Conservation (phyloP, 2,113 vertebrate genomes). For the Chitala chitala region DNA sequence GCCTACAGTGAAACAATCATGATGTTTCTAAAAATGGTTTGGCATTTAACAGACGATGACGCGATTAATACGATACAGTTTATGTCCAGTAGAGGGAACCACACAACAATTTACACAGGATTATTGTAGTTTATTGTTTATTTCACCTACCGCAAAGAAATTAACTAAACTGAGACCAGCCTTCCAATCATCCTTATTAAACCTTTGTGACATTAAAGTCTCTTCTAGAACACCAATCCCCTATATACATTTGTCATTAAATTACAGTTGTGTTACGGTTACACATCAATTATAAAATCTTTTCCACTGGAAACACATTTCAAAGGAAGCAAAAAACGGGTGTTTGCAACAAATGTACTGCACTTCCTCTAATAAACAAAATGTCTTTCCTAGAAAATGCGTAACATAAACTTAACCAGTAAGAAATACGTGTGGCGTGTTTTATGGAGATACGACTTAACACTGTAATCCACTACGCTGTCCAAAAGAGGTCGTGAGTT, state of each 20-base stretch:
- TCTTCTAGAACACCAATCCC: not conserved
- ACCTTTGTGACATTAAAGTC: not conserved
- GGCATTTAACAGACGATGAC: too few species aligned
- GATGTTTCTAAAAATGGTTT: too few species aligned
- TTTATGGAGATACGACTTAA: constrained; percentile 5
- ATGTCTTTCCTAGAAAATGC: not conserved
- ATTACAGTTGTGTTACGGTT: not conserved
- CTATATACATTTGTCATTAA: not conserved
- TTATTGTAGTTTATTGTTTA: not conserved
- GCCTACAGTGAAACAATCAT: too few species aligned
- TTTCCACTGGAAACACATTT: not conserved
- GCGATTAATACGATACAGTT: not conserved
- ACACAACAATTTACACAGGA: constrained; percentile 43
- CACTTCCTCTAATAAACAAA: constrained; percentile 1
- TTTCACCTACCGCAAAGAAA: not conserved
- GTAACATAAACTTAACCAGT: not conserved
- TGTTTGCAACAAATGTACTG: not conserved
- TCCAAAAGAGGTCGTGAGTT: constrained; percentile 4
- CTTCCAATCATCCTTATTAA: not conserved
- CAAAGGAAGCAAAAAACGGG: not conserved
- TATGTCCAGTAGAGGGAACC: constrained; percentile 61
- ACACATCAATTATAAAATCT: constrained; percentile 7
- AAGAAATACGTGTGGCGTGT: not conserved
- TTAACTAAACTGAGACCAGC: not conserved
- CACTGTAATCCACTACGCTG: not conserved